Evolutionary conservation across 2,797 vertebrate species (phyloP), one percentile per base, ranked within the genome.

Genomic region (Acanthurus tractus): DNA sequence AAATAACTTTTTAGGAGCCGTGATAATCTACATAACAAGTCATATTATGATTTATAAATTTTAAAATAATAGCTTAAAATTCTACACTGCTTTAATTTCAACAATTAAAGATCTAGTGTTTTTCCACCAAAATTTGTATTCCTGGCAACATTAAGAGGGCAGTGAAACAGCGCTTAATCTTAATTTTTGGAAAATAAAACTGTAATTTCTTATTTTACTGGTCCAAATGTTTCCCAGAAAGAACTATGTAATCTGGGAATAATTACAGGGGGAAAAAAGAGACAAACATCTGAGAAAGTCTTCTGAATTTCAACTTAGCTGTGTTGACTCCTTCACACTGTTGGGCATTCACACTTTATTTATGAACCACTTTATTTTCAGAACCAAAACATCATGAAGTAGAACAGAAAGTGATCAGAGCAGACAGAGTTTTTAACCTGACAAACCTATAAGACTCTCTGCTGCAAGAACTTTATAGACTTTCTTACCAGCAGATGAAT

Each of bases 221-320:
- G 25, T 73, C 34, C 49, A 75, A 53, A 23, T 23, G 59, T 40
- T 65, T 70, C 52, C 57, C 63, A 70, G 69, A 62, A 65, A 61
- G 29, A 65, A 36, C 8, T 2, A 12, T 15, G 34, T 54, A 34
- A 68, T 58, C 46, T 81, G 73, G 38, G 53, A 52, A 10, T 42
- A 38, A 81, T 81, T 68, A 42, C 15, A 17, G 4, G n/a, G n/a
- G n/a, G 52, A 38, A 48, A 14, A 38, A 8, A 49, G 14, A 68
- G 50, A 45, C 20, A 62, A 67, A 55, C 9, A 0, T 48, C 25
- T 25, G 50, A 56, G 23, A 70, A 15, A 54, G 8, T 22, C 48
- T n/a, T 69, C 52, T 34, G 1, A 67, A 59, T 66, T 49, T 25
- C 2, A 48, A 17, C 20, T 52, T 12, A 36, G 25, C 13, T 53